Evolutionary conservation across 2,797 vertebrate species (phyloP), one percentile per base, ranked within the genome.

Genomic region (Enteromius trimaculatus): DNA sequence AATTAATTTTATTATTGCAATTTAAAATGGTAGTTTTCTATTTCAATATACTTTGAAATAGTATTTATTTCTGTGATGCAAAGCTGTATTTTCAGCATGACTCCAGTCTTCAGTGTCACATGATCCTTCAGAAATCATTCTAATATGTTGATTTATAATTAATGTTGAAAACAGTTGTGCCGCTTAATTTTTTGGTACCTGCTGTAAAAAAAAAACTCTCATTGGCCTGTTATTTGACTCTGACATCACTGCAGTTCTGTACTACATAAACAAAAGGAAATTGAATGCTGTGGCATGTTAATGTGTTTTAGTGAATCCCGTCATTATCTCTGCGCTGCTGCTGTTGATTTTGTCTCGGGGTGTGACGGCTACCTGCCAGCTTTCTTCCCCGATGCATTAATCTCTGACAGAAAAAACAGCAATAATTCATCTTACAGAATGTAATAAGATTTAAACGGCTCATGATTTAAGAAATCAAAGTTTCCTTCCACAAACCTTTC

Each of bases 231-330:
- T 72, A 8, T 72, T 51, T 31, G 26, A 51, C 16, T 71, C 23
- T 49, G 42, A 72, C 44, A 29, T 72, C 70, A 51, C 7, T 51
- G 6, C 13, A 0, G 42, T 71, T 71, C 23, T 29, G 47, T 51
- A 21, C 10, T n/a, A 29, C 17, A 53, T n/a, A 53, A 31, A 74
- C 31, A 53, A 53, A 53, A 16, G 49, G 29, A 75, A n/a, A 75
- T 16, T 37, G 11, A 75, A 75, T 55, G 49, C 6, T 55, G 29
- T 53, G 71, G 29, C 71, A 74, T 53, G 71, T 74, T 34, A n/a
- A 74, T n/a, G 49, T 53, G 71, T 75, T 75, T 6, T 55, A 75
- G 71, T 55, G 47, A 53, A 75, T 53, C 49, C 71, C 55, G 49
- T 75, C 29, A 75, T 75, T 55, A 75, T 75, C 71, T 37, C 49